A percentile compares a stretch with the other conserved stretches of the same genome.
Evolutionary conservation across 2,797 vertebrate genomes (phyloP).

Genomic region (Tapirus indicus): DNA sequence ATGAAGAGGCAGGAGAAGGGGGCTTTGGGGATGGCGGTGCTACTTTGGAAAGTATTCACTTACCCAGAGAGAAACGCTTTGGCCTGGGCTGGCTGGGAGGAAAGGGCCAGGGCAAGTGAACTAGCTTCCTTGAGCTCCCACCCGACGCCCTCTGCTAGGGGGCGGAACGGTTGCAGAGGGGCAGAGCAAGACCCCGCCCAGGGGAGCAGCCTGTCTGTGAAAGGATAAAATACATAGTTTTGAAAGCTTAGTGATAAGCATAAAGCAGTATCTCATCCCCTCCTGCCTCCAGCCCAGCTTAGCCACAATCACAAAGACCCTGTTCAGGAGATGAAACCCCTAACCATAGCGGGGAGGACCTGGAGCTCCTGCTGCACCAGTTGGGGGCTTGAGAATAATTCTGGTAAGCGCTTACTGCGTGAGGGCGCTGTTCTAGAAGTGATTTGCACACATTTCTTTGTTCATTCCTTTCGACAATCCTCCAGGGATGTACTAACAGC

Average conservation of each 20-base stretch:
- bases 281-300: neutral
- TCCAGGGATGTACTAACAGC: neutral
- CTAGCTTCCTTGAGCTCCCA: neutral
- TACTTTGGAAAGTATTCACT: neutral
- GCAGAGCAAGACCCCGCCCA: neutral
- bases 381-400: neutral
- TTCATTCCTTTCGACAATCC: neutral
- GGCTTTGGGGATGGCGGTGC: neutral
- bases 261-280: neutral
- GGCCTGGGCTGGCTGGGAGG: neutral
- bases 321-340: neutral
- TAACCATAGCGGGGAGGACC: neutral
- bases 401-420: neutral
- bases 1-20: neutral
- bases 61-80: neutral
- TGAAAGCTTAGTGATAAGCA: neutral
- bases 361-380: neutral
- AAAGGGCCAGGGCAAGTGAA: neutral
- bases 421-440: neutral
- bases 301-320: neutral
- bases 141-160: neutral
- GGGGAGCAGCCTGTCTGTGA: neutral
- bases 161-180: neutral
- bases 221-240: neutral
- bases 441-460: neutral